Evolutionary conservation across 1,140 invertebrate genomes (phyloP), one percentile per base, ranked within the genome.

Genomic region (Yoshiicerus persimilis): DNA sequence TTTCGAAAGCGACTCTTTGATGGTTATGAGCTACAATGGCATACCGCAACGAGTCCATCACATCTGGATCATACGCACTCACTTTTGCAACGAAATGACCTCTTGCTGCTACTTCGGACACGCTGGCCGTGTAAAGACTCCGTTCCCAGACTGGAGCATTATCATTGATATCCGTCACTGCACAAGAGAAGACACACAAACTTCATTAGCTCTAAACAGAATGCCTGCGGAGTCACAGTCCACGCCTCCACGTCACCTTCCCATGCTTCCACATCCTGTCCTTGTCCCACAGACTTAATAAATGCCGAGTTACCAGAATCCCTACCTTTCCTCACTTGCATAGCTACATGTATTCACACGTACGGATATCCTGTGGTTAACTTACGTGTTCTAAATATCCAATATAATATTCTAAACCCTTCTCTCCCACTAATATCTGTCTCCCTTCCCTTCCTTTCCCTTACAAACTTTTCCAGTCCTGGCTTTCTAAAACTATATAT

Each of bases 51-150:
- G 94, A 94, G 93, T 98, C 97, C 25, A 95, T 94, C 84, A 93
- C 93, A 93, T 99, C 98, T 0, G 96, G 95, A 94, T 99, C 98
- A 91, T 95, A 96, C 0, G 97, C 98, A 9, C 95, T 95, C 2
- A 98, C 96, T 91, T 97, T 95, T 9, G 96, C 97, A 5, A 99
- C 96, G 92, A 98, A 96, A 93, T 98, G 96, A 86, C 97, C 96
- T 75, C 97, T 94, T 90, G 94, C 94, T 4, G 96, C 97, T 91
- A 96, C 95, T 91, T 97, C 95, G 20, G 96, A 97, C 56, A 99
- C 93, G 27, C 94, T 94, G 91, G 95, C 96, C 36, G 94, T 94
- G 92, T 97, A 97, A 1, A 96, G 95, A 10, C 94, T 93, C 90
- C 97, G 96, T 91, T 96, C 96, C 93, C 98, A 97, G 91, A 95